These are phyloP conservation scores for Rousettus madagascariensis DNA, from an alignment of 2,797 vertebrate species.

Conservation along the genomic window DNA sequence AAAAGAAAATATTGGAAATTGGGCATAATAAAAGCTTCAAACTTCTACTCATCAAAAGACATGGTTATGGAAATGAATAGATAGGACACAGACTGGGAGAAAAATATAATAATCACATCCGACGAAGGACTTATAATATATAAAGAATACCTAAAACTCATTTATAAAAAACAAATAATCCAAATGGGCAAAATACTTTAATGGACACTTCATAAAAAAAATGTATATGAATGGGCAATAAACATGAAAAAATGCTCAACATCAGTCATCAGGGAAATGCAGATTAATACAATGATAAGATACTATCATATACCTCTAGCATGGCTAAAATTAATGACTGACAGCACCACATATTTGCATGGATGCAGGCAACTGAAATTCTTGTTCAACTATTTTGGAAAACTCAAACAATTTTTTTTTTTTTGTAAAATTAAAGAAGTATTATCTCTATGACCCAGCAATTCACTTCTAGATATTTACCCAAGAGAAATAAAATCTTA, in stretches of 20 bases:
- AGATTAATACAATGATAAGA: neutral
- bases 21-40: neutral
- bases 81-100: neutral
- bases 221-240: neutral
- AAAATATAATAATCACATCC: neutral
- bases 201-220: neutral
- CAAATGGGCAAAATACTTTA: neutral
- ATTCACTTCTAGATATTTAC: neutral
- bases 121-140: neutral
- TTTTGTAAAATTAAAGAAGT: neutral
- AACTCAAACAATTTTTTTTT: neutral
- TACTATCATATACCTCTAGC: neutral
- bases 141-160: neutral
- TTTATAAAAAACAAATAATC: neutral
- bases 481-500: neutral
- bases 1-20: neutral
- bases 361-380: neutral
- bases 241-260: neutral
- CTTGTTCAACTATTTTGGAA: neutral
- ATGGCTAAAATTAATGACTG: neutral
- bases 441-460: neutral
- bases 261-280: neutral
- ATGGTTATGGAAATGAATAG: neutral
- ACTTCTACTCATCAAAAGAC: neutral
- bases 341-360: neutral